These are phyloP conservation scores for Luehdorfia chinensis DNA, from an alignment of 1,140 invertebrate genomes.

Conservation along the genomic window DNA sequence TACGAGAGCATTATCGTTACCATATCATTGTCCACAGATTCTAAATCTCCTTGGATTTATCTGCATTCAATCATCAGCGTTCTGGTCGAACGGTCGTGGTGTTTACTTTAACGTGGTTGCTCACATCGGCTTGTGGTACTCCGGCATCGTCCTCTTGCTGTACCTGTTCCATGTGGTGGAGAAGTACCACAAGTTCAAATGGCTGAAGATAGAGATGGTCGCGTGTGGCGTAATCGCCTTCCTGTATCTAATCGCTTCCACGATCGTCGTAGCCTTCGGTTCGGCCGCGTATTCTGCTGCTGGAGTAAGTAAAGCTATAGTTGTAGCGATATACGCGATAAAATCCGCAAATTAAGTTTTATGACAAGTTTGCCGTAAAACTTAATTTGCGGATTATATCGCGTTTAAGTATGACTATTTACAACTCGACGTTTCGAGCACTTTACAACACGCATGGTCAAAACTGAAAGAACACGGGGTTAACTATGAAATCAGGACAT, in stretches of 20 bases:
- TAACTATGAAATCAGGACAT: no score
- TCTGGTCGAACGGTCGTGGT: constrained; percentile 77
- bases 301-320: constrained; percentile 83
- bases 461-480: no score
- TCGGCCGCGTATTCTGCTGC: constrained; percentile 80
- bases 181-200: constrained; percentile 89
- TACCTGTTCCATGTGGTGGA: constrained; percentile 92
- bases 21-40: no score
- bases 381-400: no score
- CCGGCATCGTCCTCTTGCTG: constrained; percentile 84
- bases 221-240: constrained; percentile 83
- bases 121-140: constrained; percentile 88
- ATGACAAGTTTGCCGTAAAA: no score
- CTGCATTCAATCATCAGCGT: constrained; percentile 83
- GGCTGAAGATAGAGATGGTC: constrained; percentile 89
- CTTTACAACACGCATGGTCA: no score
- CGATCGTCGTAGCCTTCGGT: constrained; percentile 81
- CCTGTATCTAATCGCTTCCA: constrained; percentile 85
- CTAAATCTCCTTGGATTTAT: constrained; percentile 90
- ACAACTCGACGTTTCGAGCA: no score
- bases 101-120: constrained; percentile 90
- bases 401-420: no score
- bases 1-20: no score
- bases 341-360: no score
- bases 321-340: no score